Evolutionary conservation across 2,113 vertebrate genomes (phyloP).

Genomic region (Chionomys nivalis): DNA sequence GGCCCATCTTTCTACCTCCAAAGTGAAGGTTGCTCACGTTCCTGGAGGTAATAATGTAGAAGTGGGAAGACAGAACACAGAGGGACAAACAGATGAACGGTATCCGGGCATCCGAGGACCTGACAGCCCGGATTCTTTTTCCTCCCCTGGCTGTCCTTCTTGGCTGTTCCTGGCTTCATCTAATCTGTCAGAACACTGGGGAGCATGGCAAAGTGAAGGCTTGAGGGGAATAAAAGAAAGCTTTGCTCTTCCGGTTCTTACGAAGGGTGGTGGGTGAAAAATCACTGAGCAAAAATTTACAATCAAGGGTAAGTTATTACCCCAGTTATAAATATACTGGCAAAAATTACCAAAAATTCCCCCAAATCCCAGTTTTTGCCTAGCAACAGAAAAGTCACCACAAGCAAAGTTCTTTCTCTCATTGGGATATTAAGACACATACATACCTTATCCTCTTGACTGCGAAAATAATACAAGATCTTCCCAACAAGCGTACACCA

Average conservation of each 20-base stretch:
- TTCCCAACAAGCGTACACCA: conserved; percentile 96
- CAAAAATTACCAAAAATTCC: neutral
- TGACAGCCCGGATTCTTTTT: rapidly evolving
- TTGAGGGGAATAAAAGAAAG: too few relatives aligned
- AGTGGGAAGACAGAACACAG: neutral
- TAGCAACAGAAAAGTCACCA: conserved; percentile 12
- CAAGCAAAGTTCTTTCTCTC: neutral
- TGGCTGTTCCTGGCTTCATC: neutral
- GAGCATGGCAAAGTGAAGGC: too few relatives aligned
- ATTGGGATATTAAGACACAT: conserved; percentile 20
- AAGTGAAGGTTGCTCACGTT: neutral
- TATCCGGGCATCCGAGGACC: neutral
- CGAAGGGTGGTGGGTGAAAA: neutral
- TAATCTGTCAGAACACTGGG: neutral
- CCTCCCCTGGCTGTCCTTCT: neutral
- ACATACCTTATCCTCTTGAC: conserved; percentile 97
- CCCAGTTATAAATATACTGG: neutral
- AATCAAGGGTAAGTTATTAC: neutral
- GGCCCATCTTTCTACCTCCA: neutral
- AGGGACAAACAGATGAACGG: too few relatives aligned
- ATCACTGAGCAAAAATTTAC: neutral
- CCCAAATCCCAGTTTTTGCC: neutral
- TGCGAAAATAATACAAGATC: conserved; percentile 95
- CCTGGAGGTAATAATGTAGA: too few relatives aligned
- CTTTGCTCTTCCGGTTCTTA: too few relatives aligned